Conservation (phyloP, 1,140 invertebrate genomes). For the Bicyclus anynana region DNA sequence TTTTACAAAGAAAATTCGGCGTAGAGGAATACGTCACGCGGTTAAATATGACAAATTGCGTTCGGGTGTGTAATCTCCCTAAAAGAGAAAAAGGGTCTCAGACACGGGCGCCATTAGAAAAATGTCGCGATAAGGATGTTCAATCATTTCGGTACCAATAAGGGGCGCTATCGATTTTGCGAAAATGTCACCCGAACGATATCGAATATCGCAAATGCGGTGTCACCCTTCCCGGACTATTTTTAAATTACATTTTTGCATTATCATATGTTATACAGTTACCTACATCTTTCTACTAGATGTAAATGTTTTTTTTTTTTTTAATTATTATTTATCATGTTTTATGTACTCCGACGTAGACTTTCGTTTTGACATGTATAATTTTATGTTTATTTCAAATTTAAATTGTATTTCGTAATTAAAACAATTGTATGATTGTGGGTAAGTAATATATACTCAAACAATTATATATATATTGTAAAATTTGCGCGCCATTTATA, state of each 20-base stretch:
- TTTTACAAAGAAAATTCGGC: neutral
- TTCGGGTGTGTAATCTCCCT: constrained; percentile 39
- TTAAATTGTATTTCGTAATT: no score
- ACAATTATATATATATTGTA: no score
- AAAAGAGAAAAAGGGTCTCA: constrained; percentile 68
- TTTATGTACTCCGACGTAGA: no score
- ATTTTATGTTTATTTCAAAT: no score
- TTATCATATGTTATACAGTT: constrained; percentile 1
- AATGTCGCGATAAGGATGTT: constrained; percentile 75
- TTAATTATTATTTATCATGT: no score
- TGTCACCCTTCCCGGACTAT: constrained; percentile 28
- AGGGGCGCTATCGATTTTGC: constrained; percentile 73
- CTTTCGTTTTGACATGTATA: no score
- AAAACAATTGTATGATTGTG: no score
- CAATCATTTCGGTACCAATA: constrained; percentile 76
- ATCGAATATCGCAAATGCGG: constrained; percentile 57
- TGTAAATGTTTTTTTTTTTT: no score
- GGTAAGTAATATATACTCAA: no score
- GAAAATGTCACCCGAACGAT: constrained; percentile 63
- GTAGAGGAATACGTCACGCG: constrained; percentile 1
- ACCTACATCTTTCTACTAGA: neutral
- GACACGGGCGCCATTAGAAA: constrained; percentile 72
- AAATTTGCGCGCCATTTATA: no score
- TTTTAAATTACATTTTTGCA: constrained; percentile 19
- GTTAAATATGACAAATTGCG: constrained; percentile 14